Evolutionary conservation across 2,888 invertebrate species (phyloP), one percentile per base, ranked within the genome.

Genomic region (Malachius bipustulatus): DNA sequence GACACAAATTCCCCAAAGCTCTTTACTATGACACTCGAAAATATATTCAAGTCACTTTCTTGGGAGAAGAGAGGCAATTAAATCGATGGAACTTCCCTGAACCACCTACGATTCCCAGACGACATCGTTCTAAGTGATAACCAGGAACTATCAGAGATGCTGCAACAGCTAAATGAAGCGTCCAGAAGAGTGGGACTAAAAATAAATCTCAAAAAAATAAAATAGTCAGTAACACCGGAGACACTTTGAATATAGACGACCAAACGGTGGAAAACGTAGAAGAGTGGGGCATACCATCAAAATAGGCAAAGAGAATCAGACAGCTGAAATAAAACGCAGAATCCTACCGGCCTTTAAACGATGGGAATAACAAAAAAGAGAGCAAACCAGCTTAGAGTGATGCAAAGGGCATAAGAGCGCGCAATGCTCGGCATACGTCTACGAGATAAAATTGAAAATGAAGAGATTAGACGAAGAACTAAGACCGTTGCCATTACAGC

Each of bases 181-280:
- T 39, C 32, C 15, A n/a, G 37, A 29, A 29, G 14, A 26, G 38
- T 28, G 28, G 37, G 29, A 16, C 24, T 38, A 16, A 16, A 33
- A 16, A 36, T 36, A 14, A 37, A 34, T 26, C 33, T 34, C 24
- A n/a, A n/a, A n/a, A 9, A 9, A 9, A n/a, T n/a, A n/a, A n/a
- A n/a, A n/a, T n/a, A n/a, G n/a, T n/a, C n/a, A n/a, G n/a, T n/a
- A n/a, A n/a, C n/a, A n/a, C n/a, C n/a, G n/a, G n/a, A n/a, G n/a
- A n/a, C n/a, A n/a, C n/a, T n/a, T n/a, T n/a, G n/a, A n/a, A n/a
- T n/a, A n/a, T n/a, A n/a, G n/a, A n/a, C n/a, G 60, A 60, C 38
- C 51, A 54, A 40, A 56, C 51, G 9, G 57, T 62, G 27, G 58
- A 55, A 39, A 53, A 57, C 44, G 45, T 62, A 32, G 59, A 60